A percentile compares a stretch with the other conserved stretches of the same genome.
Evolutionary conservation across 1,140 invertebrate species (phyloP).

Genomic region (Eumeta japonica): DNA sequence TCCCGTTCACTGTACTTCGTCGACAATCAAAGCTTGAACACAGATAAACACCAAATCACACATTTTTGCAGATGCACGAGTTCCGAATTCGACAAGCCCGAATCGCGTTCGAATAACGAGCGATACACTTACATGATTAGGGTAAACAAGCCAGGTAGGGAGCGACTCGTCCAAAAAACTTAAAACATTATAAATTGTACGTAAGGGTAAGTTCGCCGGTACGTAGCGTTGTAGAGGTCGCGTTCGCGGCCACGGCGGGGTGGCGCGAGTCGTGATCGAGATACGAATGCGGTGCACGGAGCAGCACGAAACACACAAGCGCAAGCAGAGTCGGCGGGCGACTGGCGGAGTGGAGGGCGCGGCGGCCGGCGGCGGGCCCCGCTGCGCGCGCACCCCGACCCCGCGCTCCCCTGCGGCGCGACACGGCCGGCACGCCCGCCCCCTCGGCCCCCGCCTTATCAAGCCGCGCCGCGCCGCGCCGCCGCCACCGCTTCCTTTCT

Average conservation of each 20-base stretch:
- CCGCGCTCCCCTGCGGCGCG: constrained; percentile 17
- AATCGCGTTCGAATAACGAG: constrained; percentile 43
- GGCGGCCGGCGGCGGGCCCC: constrained; percentile 34
- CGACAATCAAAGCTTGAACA: constrained; percentile 21
- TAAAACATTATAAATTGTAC: constrained; percentile 53
- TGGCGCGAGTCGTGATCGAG: constrained; percentile 52
- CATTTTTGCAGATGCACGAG: constrained; percentile 31
- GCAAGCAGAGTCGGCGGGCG: constrained; percentile 52
- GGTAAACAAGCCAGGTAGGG: constrained; percentile 53
- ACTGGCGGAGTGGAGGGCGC: constrained; percentile 43
- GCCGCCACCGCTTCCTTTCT: constrained; percentile 55
- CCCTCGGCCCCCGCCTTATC: constrained; percentile 48
- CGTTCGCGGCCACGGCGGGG: constrained; percentile 50
- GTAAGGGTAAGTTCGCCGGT: constrained; percentile 50
- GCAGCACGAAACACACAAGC: constrained; percentile 54
- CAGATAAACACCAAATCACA: background rate
- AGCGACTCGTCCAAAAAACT: constrained; percentile 43
- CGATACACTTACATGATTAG: constrained; percentile 54
- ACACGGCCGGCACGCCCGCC: constrained; percentile 11
- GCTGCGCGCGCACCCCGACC: constrained; percentile 32
- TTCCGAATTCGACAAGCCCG: constrained; percentile 46
- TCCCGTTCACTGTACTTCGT: constrained; percentile 21
- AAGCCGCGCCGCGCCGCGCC: constrained; percentile 30
- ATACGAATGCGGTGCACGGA: constrained; percentile 54
- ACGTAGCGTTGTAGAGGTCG: constrained; percentile 52